Base-by-base conservation (phyloP, 1,140 invertebrate genomes). In the Chironomus striatipennis region DNA sequence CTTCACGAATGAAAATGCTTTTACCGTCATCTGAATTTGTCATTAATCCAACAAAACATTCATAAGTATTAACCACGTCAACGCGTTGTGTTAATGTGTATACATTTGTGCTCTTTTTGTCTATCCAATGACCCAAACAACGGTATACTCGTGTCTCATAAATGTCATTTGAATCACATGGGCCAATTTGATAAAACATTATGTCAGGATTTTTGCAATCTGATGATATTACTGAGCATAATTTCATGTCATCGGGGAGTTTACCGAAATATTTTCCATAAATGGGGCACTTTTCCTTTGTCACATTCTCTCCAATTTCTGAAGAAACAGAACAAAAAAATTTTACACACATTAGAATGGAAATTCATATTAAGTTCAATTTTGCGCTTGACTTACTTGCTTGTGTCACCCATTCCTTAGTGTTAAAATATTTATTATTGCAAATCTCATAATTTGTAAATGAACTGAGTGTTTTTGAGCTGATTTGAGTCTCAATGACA, bases 1-100 rank as follows among this genome's bases (percentile, higher is more conserved):
- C 65, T 18, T 70, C 65, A 21, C 65, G 65, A 20, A 70, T 70
- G 10, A 70, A 20, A 70, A 70, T 70, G 65, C 20, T 70, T 34
- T 5, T 1, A 34, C 24, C 24, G 24, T 34, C 24, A 70, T 70
- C 20, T 20, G 8, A 9, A 70, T 70, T 21, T 70, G 17, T 21
- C 65, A 70, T 70, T 21, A 70, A 21, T 20, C 65, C 65, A 70
- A 70, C 65, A 21, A 70, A 70, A 70, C 65, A 70, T 70, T 70
- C 65, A 70, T 70, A 70, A 70, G 65, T 70, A 21, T 70, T 70
- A 20, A 70, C 65, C 17, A 70, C 20, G 18, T 70, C 65, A 70
- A 70, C 20, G 8, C 65, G 65, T 10, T 70, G 17, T 20, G 65
- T 70, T 20, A 20, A 70, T 21, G 65, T 70, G 18, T 70, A 70